A percentile compares a stretch with the other conserved stretches of the same genome.
phyloP scores from a whole-genome alignment of 1,140 invertebrate species.

The Agraylea sexmaculata region DNA sequence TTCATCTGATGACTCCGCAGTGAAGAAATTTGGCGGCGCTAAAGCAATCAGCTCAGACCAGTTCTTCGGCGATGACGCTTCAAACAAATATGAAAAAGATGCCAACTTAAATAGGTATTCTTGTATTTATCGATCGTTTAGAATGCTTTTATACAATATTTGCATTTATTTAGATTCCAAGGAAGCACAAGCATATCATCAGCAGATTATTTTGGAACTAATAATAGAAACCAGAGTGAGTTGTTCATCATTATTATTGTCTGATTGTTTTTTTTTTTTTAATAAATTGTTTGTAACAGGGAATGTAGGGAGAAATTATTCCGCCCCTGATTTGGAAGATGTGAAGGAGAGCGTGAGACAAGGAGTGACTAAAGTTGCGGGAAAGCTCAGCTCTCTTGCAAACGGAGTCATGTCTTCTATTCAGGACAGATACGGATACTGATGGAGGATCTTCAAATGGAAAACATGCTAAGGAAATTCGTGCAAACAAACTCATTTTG shows the following conservation, averaged over 20 bases:
- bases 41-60: slow-evolving; percentile 97
- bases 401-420: slow-evolving; percentile 89
- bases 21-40: slow-evolving; percentile 91
- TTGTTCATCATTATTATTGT: background rate
- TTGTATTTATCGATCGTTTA: background rate
- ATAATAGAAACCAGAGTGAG: slow-evolving; percentile 14
- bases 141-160: background rate
- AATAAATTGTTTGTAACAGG: slow-evolving; percentile 6
- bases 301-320: slow-evolving; percentile 20
- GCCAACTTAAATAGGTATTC: slow-evolving; percentile 32
- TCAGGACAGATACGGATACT: slow-evolving; percentile 60
- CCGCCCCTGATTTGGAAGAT: slow-evolving; percentile 76
- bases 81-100: slow-evolving; percentile 48
- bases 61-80: slow-evolving; percentile 68
- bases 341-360: slow-evolving; percentile 93
- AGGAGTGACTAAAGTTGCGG: slow-evolving; percentile 94
- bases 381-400: slow-evolving; percentile 82
- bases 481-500: too few species aligned
- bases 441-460: slow-evolving; percentile 22
- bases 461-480: slow-evolving; percentile 13
- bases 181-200: slow-evolving; percentile 91
- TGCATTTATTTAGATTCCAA: slow-evolving; percentile 54
- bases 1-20: slow-evolving; percentile 49
- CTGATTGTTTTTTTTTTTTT: slow-evolving; percentile 3
- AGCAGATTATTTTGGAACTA: slow-evolving; percentile 79